Conservation (phyloP, 2,888 invertebrate genomes). For the Kuschelorhynchus macadamiae region DNA sequence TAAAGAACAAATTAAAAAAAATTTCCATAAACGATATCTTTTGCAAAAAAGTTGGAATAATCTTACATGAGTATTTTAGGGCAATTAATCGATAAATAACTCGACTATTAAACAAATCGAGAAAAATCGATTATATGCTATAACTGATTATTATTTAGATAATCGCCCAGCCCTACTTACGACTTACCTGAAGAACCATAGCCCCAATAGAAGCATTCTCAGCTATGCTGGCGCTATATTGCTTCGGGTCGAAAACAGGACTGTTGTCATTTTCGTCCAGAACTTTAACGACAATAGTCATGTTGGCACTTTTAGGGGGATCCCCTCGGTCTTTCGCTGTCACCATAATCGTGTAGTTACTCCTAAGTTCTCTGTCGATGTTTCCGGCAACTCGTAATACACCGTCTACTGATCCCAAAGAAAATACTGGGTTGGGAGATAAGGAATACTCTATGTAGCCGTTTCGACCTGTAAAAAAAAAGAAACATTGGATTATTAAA, state of each 20-base stretch:
- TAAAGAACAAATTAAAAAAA: no score
- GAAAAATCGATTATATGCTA: no score
- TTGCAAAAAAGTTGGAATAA: no score
- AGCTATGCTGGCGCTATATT: slow-evolving; percentile 90
- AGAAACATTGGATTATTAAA: not conserved
- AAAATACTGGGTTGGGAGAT: slow-evolving; percentile 69
- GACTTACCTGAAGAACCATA: slow-evolving; percentile 1
- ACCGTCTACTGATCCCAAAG: slow-evolving; percentile 88
- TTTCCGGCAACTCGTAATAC: slow-evolving; percentile 87
- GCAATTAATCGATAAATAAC: no score
- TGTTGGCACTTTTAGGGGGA: slow-evolving; percentile 80
- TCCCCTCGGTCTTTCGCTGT: slow-evolving; percentile 92
- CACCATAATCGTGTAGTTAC: slow-evolving; percentile 82
- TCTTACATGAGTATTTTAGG: no score
- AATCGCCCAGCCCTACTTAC: no score
- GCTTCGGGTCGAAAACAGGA: slow-evolving; percentile 89
- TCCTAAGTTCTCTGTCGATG: slow-evolving; percentile 86
- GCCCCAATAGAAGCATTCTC: slow-evolving; percentile 96
- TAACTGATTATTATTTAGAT: no score
- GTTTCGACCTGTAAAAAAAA: slow-evolving; percentile 72
- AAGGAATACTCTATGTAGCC: slow-evolving; percentile 89
- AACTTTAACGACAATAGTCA: slow-evolving; percentile 80
- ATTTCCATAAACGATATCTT: no score
- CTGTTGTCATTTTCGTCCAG: slow-evolving; percentile 93
- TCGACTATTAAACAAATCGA: no score